phyloP scores from a whole-genome alignment of 2,113 vertebrate genomes.

The Nansenia antarctica region DNA sequence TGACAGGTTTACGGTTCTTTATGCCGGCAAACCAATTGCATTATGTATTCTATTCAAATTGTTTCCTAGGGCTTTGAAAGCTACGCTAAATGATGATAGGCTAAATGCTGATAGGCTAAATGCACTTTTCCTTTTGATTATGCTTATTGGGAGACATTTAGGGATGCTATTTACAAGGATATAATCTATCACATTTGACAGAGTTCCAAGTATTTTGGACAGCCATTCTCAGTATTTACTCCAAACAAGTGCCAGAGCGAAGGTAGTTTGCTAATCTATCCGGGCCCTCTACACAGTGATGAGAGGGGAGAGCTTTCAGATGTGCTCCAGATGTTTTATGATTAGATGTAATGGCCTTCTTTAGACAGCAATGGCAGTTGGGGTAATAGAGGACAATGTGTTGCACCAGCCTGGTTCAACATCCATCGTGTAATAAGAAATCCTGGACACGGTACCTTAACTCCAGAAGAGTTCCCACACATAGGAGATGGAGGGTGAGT shows the following conservation, averaged over 20 bases:
- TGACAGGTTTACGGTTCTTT: background rate
- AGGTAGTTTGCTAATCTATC: slow-evolving; percentile 16
- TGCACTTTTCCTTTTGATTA: too few relatives aligned
- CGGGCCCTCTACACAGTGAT: slow-evolving; percentile 19
- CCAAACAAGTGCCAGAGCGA: slow-evolving; percentile 43
- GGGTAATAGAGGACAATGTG: slow-evolving; percentile 42
- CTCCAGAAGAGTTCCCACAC: slow-evolving; percentile 23
- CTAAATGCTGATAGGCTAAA: background rate
- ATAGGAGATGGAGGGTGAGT: slow-evolving; percentile 24
- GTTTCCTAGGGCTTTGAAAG: background rate
- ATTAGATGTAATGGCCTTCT: slow-evolving; percentile 52
- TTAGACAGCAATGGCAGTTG: slow-evolving; percentile 47
- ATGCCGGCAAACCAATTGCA: too few relatives aligned
- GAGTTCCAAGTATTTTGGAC: slow-evolving; percentile 27
- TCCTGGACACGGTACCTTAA: slow-evolving; percentile 52
- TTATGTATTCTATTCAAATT: background rate
- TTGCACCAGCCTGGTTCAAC: slow-evolving; percentile 48
- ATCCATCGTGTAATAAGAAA: slow-evolving; percentile 53
- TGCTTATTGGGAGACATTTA: background rate
- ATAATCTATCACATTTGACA: slow-evolving; percentile 45
- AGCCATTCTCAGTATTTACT: slow-evolving; percentile 10
- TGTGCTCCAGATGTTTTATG: slow-evolving; percentile 63
- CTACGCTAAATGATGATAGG: background rate
- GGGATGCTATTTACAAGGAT: slow-evolving; percentile 8
- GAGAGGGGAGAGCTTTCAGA: slow-evolving; percentile 30